These are phyloP conservation scores for Coelogynopora nodosa DNA, from an alignment of 2,888 invertebrate species.

Conservation along the genomic window DNA sequence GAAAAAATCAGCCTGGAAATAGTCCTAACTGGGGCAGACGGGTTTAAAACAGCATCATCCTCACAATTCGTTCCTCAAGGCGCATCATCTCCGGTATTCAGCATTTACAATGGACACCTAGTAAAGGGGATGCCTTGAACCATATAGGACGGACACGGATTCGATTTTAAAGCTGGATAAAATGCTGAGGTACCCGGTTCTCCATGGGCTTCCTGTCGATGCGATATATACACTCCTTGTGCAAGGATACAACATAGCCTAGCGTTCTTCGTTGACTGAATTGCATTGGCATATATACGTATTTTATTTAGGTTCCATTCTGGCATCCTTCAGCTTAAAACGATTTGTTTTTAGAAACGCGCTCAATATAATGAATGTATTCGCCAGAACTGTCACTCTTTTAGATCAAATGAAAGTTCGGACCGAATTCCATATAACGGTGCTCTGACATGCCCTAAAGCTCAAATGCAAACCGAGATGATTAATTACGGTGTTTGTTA, in stretches of 20 bases:
- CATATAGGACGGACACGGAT: too few relatives aligned
- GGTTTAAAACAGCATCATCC: too few relatives aligned
- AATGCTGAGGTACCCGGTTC: not conserved
- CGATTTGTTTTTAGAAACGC: conserved; percentile 3
- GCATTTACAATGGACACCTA: too few relatives aligned
- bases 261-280: not conserved
- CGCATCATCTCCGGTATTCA: too few relatives aligned
- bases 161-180: too few relatives aligned
- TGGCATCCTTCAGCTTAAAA: not conserved
- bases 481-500: conserved; percentile 1
- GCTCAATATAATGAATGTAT: conserved; percentile 8
- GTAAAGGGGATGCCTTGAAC: too few relatives aligned
- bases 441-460: conserved; percentile 1
- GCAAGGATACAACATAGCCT: too few relatives aligned
- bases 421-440: not conserved
- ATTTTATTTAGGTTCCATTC: conserved; percentile 26
- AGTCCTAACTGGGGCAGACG: too few relatives aligned
- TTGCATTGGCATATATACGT: not conserved
- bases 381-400: not conserved
- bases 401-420: not conserved
- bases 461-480: conserved; percentile 34
- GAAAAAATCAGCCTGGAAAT: too few relatives aligned
- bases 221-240: too few relatives aligned
- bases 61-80: too few relatives aligned
- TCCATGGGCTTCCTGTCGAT: not conserved